These are phyloP conservation scores for Odocoileus hemionus DNA, from an alignment of 2,113 vertebrate genomes.

Conservation along the genomic window DNA sequence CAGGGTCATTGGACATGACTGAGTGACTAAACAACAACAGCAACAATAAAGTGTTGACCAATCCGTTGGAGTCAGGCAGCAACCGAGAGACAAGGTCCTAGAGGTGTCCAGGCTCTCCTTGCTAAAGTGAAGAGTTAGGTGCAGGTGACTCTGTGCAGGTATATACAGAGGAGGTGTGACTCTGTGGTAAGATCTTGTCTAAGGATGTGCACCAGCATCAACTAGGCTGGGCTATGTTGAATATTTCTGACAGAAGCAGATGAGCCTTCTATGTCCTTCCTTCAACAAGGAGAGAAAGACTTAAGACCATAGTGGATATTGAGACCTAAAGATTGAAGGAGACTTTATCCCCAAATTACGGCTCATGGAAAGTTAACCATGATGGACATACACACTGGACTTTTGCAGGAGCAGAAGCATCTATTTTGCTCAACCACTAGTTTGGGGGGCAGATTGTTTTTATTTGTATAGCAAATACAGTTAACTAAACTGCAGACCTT, in stretches of 20 bases:
- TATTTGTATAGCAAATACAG: background rate
- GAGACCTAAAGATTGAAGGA: background rate
- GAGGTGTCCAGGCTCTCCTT: background rate
- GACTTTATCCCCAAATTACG: background rate
- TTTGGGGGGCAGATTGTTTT: fast-evolving
- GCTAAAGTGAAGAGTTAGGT: background rate
- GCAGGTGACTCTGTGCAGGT: background rate
- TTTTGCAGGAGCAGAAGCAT: background rate
- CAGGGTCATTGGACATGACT: background rate
- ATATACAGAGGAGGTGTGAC: background rate
- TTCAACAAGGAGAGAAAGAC: background rate
- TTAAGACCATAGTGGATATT: background rate
- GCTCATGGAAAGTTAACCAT: background rate
- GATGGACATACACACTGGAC: background rate
- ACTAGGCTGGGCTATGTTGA: background rate
- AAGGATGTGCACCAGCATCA: background rate
- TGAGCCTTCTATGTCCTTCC: background rate
- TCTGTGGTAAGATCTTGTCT: background rate
- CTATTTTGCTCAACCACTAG: background rate
- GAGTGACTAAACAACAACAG: background rate
- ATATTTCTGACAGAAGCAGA: background rate
- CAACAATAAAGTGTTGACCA: background rate
- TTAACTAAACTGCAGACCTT: background rate
- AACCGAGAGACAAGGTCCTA: too few species aligned
- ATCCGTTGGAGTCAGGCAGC: background rate